phyloP scores from a whole-genome alignment of 2,113 vertebrate genomes.

The Paramormyrops kingsleyae region DNA sequence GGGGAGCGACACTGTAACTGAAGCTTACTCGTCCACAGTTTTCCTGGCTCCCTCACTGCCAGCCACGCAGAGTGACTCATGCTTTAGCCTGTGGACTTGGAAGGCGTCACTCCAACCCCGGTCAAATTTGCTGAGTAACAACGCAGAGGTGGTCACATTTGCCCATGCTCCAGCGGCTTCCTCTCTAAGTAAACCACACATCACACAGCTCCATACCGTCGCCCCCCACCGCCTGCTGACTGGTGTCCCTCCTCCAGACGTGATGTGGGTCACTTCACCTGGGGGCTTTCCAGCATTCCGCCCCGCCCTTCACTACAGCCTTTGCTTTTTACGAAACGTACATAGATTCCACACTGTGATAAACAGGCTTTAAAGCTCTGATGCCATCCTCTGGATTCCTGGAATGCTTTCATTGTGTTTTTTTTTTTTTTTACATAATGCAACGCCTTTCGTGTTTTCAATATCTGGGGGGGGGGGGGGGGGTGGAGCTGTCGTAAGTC shows the following conservation, averaged over 20 bases:
- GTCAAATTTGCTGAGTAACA: background rate
- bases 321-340: background rate
- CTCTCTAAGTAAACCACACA: background rate
- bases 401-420: background rate
- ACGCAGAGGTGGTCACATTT: background rate
- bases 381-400: background rate
- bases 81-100: background rate
- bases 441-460: background rate
- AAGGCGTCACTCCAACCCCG: background rate
- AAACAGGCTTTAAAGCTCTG: conserved; percentile 6
- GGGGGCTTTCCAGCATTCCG: background rate
- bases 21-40: background rate
- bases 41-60: background rate
- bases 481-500: background rate
- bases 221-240: background rate
- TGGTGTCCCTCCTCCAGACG: background rate
- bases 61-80: background rate
- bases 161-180: background rate
- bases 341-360: conserved; percentile 15
- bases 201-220: background rate
- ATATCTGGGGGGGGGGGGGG: background rate
- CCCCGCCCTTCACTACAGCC: background rate
- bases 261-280: background rate
- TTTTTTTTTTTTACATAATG: background rate
- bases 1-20: background rate